Evolutionary conservation across 2,888 invertebrate species (phyloP).

Genomic region (Apantesis nais): DNA sequence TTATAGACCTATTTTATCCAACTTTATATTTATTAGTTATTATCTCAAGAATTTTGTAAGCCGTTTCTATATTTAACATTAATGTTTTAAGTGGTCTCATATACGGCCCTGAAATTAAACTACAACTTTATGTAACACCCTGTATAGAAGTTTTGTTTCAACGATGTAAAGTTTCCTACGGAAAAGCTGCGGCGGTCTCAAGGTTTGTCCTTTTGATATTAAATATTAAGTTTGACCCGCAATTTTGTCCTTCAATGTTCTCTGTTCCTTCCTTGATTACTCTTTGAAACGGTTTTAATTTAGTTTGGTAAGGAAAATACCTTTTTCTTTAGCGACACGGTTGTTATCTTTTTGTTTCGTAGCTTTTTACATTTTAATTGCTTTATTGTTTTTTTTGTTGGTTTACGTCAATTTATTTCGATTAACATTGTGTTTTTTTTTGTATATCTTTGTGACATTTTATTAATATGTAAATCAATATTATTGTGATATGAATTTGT

Average conservation of each 20-base stretch:
- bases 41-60: no score
- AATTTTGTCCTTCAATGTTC: slow-evolving; percentile 18
- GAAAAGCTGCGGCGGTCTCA: neutral
- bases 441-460: neutral
- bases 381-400: neutral
- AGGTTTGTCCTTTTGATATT: slow-evolving; percentile 23
- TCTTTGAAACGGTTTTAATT: slow-evolving; percentile 24
- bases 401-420: neutral
- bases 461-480: neutral
- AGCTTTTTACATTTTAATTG: slow-evolving; percentile 4
- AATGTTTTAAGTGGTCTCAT: neutral
- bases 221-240: slow-evolving; percentile 21
- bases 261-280: slow-evolving; percentile 20
- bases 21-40: no score
- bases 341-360: neutral
- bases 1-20: no score
- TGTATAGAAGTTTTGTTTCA: neutral
- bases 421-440: neutral
- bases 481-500: no score
- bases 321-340: neutral
- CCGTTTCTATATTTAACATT: no score
- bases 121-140: neutral
- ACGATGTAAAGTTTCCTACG: neutral
- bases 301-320: slow-evolving; percentile 5
- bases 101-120: neutral